phyloP scores from a whole-genome alignment of 92 coral and sea anemone species.

The Phenganax subtilis region DNA sequence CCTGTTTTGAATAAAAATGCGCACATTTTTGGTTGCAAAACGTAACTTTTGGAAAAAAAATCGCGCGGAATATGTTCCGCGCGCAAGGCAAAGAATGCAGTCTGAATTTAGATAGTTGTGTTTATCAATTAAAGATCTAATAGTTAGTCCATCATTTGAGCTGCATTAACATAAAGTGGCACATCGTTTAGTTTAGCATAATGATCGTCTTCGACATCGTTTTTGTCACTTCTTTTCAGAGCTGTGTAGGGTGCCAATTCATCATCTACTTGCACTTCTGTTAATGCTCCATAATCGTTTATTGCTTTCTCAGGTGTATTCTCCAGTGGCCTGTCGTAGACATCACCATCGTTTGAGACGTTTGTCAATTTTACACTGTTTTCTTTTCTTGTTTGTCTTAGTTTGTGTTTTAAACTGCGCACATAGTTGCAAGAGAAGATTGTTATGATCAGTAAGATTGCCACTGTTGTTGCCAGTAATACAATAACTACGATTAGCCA shows the following conservation, averaged over 20 bases:
- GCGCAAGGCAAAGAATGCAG: too few species aligned
- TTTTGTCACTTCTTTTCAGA: background rate
- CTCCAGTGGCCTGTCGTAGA: background rate
- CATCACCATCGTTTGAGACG: background rate
- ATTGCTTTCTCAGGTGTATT: background rate
- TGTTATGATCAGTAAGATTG: background rate
- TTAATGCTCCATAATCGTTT: background rate
- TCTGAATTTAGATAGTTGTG: background rate
- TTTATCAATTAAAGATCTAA: background rate
- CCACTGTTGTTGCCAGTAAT: background rate
- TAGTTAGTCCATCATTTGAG: background rate
- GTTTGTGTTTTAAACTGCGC: background rate
- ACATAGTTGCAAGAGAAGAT: background rate
- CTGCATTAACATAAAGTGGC: conserved; percentile 11
- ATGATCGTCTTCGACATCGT: background rate
- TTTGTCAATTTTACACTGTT: background rate
- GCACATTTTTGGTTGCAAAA: too few species aligned
- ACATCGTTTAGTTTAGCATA: background rate
- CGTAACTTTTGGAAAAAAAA: too few species aligned
- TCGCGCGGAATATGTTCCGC: too few species aligned
- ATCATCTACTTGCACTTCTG: background rate
- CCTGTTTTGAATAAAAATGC: too few species aligned
- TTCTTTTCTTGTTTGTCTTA: background rate
- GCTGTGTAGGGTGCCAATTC: background rate
- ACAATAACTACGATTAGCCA: background rate